Conservation (phyloP, 2,888 invertebrate species). For the Xylota sylvarum region DNA sequence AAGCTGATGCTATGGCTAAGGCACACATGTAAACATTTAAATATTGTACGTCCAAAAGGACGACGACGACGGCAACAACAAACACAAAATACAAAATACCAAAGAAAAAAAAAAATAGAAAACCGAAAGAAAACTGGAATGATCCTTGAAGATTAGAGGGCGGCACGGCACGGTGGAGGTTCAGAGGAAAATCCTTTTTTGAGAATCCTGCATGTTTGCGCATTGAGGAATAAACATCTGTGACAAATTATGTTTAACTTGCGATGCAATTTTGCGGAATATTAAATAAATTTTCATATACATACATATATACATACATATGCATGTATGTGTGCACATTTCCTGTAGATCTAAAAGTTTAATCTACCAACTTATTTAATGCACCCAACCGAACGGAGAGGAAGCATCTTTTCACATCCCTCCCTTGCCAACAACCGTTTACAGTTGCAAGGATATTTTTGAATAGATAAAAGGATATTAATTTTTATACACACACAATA, state of each 20-base stretch:
- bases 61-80: neutral
- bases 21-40: conserved; percentile 65
- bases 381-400: conserved; percentile 28
- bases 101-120: conserved; percentile 5
- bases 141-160: conserved; percentile 63
- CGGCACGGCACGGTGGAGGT: neutral
- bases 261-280: conserved; percentile 76
- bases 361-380: conserved; percentile 46
- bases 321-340: neutral
- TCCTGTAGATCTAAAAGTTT: conserved; percentile 41
- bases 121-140: conserved; percentile 31
- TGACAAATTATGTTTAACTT: conserved; percentile 77
- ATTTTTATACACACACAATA: conserved; percentile 34
- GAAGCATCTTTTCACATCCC: conserved; percentile 25
- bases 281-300: conserved; percentile 63
- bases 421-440: conserved; percentile 23
- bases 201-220: conserved; percentile 74
- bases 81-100: conserved; percentile 36
- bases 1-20: conserved; percentile 44
- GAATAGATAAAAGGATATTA: conserved; percentile 62
- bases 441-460: conserved; percentile 41
- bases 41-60: conserved; percentile 61
- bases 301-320: neutral
- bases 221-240: conserved; percentile 77
- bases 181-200: conserved; percentile 52